Conservation (phyloP, 1,140 invertebrate genomes). For the Amyelois transitella region DNA sequence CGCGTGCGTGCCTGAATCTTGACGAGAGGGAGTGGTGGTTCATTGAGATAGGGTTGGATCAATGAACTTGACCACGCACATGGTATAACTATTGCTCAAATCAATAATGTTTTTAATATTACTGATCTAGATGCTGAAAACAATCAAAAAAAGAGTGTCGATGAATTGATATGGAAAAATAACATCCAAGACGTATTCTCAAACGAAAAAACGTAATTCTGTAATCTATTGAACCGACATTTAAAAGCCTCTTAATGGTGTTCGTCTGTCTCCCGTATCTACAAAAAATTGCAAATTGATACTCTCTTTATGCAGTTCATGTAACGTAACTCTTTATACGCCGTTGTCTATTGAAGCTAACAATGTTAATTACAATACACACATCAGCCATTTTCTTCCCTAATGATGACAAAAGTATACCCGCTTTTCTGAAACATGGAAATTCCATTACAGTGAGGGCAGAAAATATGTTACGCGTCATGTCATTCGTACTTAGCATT, state of each 20-base stretch:
- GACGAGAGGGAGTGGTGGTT: neutral
- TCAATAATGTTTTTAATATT: too few relatives aligned
- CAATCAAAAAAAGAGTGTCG: too few relatives aligned
- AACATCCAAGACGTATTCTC: too few relatives aligned
- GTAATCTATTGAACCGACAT: too few relatives aligned
- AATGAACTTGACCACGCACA: constrained; percentile 2
- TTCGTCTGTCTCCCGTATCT: too few relatives aligned
- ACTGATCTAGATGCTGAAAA: too few relatives aligned
- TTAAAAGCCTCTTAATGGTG: too few relatives aligned
- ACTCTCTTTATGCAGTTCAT: neutral
- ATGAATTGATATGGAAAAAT: too few relatives aligned
- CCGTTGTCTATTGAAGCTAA: neutral
- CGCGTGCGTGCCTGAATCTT: neutral
- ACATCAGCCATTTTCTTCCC: neutral
- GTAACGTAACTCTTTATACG: too few relatives aligned
- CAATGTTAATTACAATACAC: neutral
- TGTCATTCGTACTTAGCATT: neutral
- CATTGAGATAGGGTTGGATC: neutral
- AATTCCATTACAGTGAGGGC: neutral
- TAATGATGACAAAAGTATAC: neutral
- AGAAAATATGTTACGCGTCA: neutral
- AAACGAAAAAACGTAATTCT: too few relatives aligned
- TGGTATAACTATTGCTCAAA: too few relatives aligned
- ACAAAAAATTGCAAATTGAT: neutral
- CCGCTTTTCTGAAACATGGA: neutral